Percentiles rank a stretch among this genome's conserved stretches.
phyloP scores from a whole-genome alignment of 2,888 invertebrate genomes.

The Mythimna albipuncta region DNA sequence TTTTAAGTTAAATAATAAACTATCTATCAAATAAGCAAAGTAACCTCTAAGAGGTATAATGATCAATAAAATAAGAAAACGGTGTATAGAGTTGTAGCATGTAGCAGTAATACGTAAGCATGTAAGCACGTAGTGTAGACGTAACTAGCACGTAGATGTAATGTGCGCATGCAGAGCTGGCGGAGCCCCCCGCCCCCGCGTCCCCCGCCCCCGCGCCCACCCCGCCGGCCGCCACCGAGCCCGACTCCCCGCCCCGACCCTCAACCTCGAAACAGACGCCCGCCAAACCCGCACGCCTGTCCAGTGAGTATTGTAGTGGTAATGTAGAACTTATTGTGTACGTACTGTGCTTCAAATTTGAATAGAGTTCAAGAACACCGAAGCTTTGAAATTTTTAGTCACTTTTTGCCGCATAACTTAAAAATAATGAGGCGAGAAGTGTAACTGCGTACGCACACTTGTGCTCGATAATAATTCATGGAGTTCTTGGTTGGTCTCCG shows the following conservation, averaged over 20 bases:
- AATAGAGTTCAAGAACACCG: slow-evolving; percentile 1
- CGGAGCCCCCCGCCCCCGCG: slow-evolving; percentile 68
- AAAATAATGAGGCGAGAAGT: not conserved
- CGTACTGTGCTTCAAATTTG: slow-evolving; percentile 63
- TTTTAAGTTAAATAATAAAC: too few relatives aligned
- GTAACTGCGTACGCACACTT: not conserved
- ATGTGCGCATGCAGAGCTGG: slow-evolving; percentile 86
- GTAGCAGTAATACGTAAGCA: slow-evolving; percentile 69
- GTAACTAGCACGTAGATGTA: slow-evolving; percentile 88
- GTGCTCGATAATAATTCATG: not conserved
- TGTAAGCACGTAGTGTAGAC: slow-evolving; percentile 81
- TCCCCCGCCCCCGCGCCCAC: slow-evolving; percentile 54
- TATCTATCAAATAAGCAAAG: too few relatives aligned
- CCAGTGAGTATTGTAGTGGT: slow-evolving; percentile 83
- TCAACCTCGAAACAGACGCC: slow-evolving; percentile 84
- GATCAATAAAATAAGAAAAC: slow-evolving; percentile 6
- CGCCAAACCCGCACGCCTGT: slow-evolving; percentile 86
- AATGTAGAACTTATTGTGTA: slow-evolving; percentile 42
- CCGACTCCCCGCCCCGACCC: slow-evolving; percentile 70
- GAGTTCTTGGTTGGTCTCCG: too few relatives aligned
- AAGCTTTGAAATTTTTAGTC: not conserved
- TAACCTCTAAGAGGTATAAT: too few relatives aligned
- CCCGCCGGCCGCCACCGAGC: slow-evolving; percentile 57
- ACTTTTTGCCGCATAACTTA: not conserved
- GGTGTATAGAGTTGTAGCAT: slow-evolving; percentile 61